Conservation (phyloP, 2,113 vertebrate genomes). For the Dipodomys ordii region DNA sequence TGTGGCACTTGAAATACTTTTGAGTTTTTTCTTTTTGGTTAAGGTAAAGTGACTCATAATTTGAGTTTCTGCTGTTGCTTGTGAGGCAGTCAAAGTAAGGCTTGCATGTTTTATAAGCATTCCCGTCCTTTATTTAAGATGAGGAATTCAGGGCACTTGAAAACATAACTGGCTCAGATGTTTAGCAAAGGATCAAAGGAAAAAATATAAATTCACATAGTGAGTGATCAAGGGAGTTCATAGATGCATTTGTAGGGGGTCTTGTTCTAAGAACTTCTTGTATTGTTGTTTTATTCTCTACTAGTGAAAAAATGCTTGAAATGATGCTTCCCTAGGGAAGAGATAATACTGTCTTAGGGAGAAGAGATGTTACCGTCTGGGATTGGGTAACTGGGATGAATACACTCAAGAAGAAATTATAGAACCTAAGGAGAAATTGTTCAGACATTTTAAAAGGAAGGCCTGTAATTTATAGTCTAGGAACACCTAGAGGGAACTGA, state of each 20-base stretch:
- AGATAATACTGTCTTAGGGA: neutral
- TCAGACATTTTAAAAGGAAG: neutral
- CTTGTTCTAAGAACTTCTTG: neutral
- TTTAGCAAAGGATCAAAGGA: conserved; percentile 21
- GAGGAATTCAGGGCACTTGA: conserved; percentile 28
- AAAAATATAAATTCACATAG: conserved; percentile 7
- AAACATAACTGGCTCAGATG: conserved; percentile 31
- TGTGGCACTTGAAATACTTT: neutral
- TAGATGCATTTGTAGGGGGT: conserved; percentile 14
- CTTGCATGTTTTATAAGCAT: neutral
- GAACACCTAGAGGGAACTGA: neutral
- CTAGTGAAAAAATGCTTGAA: neutral
- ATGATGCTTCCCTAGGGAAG: neutral
- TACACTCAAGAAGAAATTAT: neutral
- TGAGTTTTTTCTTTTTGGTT: conserved; percentile 32
- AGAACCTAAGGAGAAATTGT: neutral
- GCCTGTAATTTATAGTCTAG: neutral
- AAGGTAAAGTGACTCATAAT: conserved; percentile 9
- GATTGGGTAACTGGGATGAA: neutral
- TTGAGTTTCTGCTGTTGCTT: neutral
- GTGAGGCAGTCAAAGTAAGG: neutral
- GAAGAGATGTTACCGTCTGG: neutral
- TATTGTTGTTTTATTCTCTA: conserved; percentile 11
- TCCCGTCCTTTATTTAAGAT: conserved; percentile 26
- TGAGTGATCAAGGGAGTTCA: neutral